Evolutionary conservation across 2,797 vertebrate genomes (phyloP), one percentile per base, ranked within the genome.

Genomic region (Parambassis ranga): DNA sequence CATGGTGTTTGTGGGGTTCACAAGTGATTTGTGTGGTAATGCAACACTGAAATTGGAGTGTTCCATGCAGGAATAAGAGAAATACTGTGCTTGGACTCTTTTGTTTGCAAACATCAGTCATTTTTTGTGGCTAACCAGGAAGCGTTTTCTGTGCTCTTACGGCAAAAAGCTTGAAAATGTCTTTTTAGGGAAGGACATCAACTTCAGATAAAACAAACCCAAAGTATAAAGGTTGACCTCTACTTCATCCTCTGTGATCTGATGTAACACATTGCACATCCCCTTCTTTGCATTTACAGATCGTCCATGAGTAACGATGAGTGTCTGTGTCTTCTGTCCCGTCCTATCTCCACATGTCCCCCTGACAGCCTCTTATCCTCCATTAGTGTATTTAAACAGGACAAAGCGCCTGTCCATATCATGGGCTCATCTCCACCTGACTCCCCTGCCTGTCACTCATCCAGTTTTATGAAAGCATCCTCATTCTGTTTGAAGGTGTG

Each of bases 401-500:
- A 91, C 91, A 90, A 92, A 90, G 79, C 85, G 88, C 85, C 87
- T 83, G 85, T 90, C 85, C 85, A 71, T 77, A 87, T 83, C 79
- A 73, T 15, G 18, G 70, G 32, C 62, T 71, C 75, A 71, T 73
- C 80, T 84, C 66, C 61, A 72, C 71, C 77, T 77, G 67, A 61
- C 80, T 71, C 53, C 69, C 56, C 35, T n/a, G 52, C 73, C 83
- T 84, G 86, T 85, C 88, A 91, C 68, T 89, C 87, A 85, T 3
- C 42, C 49, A 0, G 52, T 13, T 7, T 81, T 85, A 88, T 89
- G 82, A 92, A 93, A 92, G 92, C 76, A 44, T 39, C 49, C 72
- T 73, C 83, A 93, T 92, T 89, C 84, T 79, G 87, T 93, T 93
- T 93, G 92, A 93, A 90, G 90, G 78, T 70, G 69, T 72, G 49